phyloP scores from a whole-genome alignment of 2,113 vertebrate genomes.

The Cardinalis cardinalis region DNA sequence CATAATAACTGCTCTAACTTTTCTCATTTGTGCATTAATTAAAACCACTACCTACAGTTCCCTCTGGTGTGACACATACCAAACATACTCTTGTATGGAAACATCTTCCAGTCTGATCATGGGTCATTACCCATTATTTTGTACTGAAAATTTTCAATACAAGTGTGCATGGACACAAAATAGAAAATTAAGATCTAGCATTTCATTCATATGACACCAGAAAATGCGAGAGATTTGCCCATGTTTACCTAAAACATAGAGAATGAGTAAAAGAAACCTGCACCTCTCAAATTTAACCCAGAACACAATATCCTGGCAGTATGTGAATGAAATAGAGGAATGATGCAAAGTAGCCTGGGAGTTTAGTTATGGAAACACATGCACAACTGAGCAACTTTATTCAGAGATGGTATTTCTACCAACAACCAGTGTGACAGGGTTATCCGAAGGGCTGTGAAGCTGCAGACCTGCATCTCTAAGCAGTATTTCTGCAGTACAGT shows the following conservation, averaged over 20 bases:
- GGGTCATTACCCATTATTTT: background rate
- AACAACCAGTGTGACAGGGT: accelerated
- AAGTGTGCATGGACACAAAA: background rate
- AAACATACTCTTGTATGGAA: background rate
- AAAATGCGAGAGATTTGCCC: background rate
- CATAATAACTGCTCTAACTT: background rate
- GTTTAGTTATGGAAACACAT: background rate
- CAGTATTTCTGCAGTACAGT: background rate
- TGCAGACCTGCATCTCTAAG: background rate
- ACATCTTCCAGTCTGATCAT: background rate
- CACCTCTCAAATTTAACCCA: background rate
- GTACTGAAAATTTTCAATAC: background rate
- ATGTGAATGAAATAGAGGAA: background rate
- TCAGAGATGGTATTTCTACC: background rate
- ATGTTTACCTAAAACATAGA: background rate
- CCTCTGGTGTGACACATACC: background rate
- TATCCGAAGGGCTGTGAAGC: background rate
- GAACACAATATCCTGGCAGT: background rate
- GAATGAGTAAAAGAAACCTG: background rate
- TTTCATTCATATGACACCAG: background rate
- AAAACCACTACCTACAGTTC: background rate
- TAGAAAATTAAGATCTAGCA: background rate
- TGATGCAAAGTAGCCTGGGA: background rate
- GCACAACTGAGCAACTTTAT: background rate
- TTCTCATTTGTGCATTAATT: background rate